Conservation (phyloP, 2,113 vertebrate species). For the Nesoenas mayeri region DNA sequence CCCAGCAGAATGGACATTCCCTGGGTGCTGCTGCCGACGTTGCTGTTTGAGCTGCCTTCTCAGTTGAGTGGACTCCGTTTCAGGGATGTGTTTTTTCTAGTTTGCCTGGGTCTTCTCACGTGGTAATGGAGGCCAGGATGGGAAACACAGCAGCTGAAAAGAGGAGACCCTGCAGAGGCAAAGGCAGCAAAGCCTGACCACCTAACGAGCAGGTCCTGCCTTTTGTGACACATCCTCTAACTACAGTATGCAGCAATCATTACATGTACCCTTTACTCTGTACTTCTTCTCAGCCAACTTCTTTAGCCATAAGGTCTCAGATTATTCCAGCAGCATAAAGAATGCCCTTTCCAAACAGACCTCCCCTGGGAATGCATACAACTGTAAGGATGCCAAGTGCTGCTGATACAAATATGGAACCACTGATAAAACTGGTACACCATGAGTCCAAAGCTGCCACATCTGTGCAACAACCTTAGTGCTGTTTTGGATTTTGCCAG, state of each 20-base stretch:
- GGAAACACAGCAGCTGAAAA: background rate
- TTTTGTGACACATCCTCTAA: background rate
- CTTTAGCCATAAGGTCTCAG: background rate
- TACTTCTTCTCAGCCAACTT: background rate
- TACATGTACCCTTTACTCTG: background rate
- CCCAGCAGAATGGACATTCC: background rate
- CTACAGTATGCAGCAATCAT: background rate
- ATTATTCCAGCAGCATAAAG: background rate
- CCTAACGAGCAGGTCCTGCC: background rate
- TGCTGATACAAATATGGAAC: background rate
- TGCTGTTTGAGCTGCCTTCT: background rate
- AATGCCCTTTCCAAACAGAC: background rate
- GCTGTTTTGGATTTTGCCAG: background rate
- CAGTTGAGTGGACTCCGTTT: background rate
- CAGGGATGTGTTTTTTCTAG: background rate
- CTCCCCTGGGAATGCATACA: background rate
- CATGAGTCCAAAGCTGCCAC: background rate
- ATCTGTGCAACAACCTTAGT: background rate
- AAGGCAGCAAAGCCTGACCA: background rate
- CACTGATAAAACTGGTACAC: background rate
- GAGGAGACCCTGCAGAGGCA: background rate
- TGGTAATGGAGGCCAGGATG: rapidly evolving
- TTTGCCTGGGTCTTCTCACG: background rate
- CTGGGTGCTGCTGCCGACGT: background rate
- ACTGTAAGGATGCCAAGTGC: background rate